phyloP scores from a whole-genome alignment of 1,140 invertebrate genomes.

The Cecropterus lyciades region DNA sequence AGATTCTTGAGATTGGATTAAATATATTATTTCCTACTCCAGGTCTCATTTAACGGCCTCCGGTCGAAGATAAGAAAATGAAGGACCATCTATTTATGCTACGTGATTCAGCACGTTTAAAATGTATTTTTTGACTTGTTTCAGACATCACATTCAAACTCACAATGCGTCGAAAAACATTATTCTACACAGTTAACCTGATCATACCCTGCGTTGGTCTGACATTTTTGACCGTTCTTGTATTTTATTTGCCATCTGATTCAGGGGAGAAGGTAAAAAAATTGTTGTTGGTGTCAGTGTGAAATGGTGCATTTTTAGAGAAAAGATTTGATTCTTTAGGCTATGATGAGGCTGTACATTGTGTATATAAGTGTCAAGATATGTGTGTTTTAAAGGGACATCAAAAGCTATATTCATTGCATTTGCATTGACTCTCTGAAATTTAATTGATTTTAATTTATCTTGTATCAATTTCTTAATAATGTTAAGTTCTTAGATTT shows the following conservation, averaged over 20 bases:
- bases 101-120: background rate
- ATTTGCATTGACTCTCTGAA: no score
- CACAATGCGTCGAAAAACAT: conserved; percentile 97
- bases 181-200: conserved; percentile 98
- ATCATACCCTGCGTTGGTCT: conserved; percentile 98
- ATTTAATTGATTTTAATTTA: no score
- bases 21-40: background rate
- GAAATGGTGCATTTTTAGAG: conserved; percentile 29
- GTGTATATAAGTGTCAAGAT: conserved; percentile 26
- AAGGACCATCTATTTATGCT: background rate
- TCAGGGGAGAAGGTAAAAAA: conserved; percentile 97
- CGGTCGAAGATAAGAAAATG: background rate
- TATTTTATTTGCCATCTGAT: conserved; percentile 99
- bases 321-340: background rate
- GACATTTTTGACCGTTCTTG: conserved; percentile 98
- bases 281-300: conserved; percentile 36
- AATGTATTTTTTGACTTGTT: conserved; percentile 48
- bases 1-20: background rate
- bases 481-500: no score
- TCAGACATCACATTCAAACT: conserved; percentile 89
- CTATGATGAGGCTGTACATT: conserved; percentile 12
- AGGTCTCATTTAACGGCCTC: background rate
- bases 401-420: conserved; percentile 10
- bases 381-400: conserved; percentile 10
- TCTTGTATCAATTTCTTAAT: no score